These are phyloP conservation scores for Chelonoidis abingdonii DNA, from an alignment of 2,113 vertebrate genomes.

Conservation along the genomic window DNA sequence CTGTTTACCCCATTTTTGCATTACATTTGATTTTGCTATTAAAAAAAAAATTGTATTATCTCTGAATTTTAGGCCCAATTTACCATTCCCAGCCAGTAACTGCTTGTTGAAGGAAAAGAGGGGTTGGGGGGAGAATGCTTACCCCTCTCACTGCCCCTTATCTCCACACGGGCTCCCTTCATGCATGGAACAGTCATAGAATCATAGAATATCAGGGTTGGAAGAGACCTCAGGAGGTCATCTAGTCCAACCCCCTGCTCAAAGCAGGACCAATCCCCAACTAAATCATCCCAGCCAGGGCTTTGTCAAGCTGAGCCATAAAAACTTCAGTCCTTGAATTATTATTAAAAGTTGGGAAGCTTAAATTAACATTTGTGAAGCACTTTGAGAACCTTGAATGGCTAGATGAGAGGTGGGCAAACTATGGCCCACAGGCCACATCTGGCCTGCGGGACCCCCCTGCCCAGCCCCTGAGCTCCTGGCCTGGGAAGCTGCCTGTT, in stretches of 20 bases:
- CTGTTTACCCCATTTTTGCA: not conserved
- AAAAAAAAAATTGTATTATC: not conserved
- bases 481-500: no score
- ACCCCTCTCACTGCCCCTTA: not conserved
- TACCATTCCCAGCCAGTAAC: not conserved
- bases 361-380: not conserved
- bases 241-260: no score
- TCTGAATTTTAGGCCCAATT: not conserved
- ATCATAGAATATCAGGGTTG: no score
- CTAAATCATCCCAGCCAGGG: no score
- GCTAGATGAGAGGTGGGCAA: not conserved
- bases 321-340: not conserved
- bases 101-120: not conserved
- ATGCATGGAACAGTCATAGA: not conserved
- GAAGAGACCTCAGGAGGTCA: no score
- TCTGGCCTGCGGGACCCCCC: no score
- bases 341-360: conserved; percentile 9
- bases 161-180: not conserved
- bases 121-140: not conserved
- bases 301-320: no score
- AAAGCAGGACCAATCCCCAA: no score
- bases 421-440: no score
- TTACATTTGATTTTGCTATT: not conserved
- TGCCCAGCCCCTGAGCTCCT: no score
- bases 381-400: not conserved